A percentile compares a stretch with the other conserved stretches of the same genome.
Evolutionary conservation across 1,140 invertebrate genomes (phyloP).

Genomic region (Drosophila guanche): DNA sequence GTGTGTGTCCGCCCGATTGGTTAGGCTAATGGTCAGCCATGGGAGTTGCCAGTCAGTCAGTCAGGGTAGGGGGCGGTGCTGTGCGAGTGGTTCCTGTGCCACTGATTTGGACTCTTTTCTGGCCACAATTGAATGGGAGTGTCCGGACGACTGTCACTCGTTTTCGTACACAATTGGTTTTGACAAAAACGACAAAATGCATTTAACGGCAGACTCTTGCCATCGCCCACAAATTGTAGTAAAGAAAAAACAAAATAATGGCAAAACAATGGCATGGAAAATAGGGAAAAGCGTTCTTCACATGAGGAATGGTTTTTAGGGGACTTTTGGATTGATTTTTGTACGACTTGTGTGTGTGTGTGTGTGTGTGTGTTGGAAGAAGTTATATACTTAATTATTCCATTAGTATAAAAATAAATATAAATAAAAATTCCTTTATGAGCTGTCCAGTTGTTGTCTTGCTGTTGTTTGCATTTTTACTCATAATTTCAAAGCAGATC

Average conservation of each 20-base stretch:
- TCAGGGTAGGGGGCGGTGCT: conserved; percentile 14
- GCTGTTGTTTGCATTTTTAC: too few species aligned
- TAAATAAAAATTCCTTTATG: too few species aligned
- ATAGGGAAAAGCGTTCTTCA: background rate
- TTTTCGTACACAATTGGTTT: conserved; percentile 70
- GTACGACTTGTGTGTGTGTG: too few species aligned
- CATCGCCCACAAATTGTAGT: conserved; percentile 19
- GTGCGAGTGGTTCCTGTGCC: conserved; percentile 8
- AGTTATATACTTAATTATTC: too few species aligned
- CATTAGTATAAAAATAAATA: too few species aligned
- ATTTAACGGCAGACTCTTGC: conserved; percentile 38
- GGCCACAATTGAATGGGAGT: conserved; percentile 55
- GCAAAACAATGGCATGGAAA: background rate
- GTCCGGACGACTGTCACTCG: conserved; percentile 41
- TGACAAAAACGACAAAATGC: conserved; percentile 59
- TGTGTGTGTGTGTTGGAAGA: too few species aligned
- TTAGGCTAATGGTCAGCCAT: conserved; percentile 53
- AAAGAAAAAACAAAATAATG: background rate
- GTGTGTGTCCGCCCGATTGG: conserved; percentile 59
- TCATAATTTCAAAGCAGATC: too few species aligned
- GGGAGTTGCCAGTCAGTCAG: conserved; percentile 3
- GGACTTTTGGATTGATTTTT: too few species aligned
- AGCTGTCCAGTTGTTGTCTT: too few species aligned
- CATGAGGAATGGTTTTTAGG: conserved; percentile 4
- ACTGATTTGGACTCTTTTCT: conserved; percentile 14